A percentile compares a stretch with the other conserved stretches of the same genome.
Evolutionary conservation across 2,888 invertebrate species (phyloP).

Genomic region (Erebia aethiops): DNA sequence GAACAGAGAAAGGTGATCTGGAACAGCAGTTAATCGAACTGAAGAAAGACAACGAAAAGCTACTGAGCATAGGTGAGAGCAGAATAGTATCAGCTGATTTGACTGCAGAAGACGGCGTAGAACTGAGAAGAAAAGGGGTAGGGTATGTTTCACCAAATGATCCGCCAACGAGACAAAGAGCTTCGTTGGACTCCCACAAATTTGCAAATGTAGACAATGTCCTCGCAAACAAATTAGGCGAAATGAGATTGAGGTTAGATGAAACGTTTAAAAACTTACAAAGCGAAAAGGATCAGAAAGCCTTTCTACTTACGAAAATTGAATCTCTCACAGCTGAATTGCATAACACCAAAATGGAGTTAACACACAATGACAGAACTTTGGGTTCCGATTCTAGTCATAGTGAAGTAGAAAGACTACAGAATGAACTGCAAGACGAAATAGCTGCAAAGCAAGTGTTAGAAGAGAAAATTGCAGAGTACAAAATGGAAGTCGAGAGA

Average conservation of each 20-base stretch:
- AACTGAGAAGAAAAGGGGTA: conserved; percentile 66
- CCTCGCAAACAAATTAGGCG: conserved; percentile 69
- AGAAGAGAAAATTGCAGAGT: conserved; percentile 72
- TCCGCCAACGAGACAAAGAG: conserved; percentile 63
- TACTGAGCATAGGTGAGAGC: conserved; percentile 80
- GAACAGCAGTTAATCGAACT: conserved; percentile 89
- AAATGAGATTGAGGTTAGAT: conserved; percentile 66
- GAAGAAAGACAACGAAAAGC: conserved; percentile 91
- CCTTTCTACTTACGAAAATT: conserved; percentile 67
- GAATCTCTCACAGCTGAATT: conserved; percentile 69
- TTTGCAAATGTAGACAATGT: conserved; percentile 74
- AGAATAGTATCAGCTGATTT: conserved; percentile 70
- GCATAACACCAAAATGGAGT: conserved; percentile 68
- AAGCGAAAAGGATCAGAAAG: conserved; percentile 73
- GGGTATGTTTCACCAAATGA: conserved; percentile 65
- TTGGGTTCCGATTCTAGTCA: conserved; percentile 77
- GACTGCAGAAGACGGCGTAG: conserved; percentile 69
- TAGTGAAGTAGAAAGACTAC: conserved; percentile 73
- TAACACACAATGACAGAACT: conserved; percentile 68
- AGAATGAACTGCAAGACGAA: conserved; percentile 76
- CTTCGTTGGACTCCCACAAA: conserved; percentile 75
- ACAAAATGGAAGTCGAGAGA: conserved; percentile 87
- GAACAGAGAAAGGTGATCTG: conserved; percentile 90
- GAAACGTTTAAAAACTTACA: conserved; percentile 70
- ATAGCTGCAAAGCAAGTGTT: conserved; percentile 75